A percentile compares a stretch with the other conserved stretches of the same genome.
Evolutionary conservation across 2,113 vertebrate species (phyloP).

Genomic region (Leucopsar rothschildi): DNA sequence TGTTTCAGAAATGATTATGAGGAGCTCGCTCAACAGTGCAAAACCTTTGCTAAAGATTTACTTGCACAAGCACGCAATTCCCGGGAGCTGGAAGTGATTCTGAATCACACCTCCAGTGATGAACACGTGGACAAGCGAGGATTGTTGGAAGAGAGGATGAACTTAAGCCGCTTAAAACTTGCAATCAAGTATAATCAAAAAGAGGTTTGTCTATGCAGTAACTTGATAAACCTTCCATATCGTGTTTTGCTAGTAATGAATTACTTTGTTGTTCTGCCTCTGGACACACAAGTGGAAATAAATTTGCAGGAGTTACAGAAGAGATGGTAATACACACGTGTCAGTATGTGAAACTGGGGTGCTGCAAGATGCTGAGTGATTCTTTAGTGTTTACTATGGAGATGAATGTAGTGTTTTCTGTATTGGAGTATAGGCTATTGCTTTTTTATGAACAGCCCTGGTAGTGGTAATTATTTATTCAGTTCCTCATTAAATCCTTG

Average conservation of each 20-base stretch:
- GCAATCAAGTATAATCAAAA: constrained; percentile 99
- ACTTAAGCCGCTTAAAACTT: constrained; percentile 95
- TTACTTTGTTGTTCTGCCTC: neutral
- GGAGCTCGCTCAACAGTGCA: constrained; percentile 94
- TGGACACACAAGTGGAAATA: neutral
- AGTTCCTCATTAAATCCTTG: neutral
- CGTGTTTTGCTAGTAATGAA: neutral
- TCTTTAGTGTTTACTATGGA: neutral
- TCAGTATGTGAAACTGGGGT: neutral
- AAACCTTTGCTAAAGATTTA: constrained; percentile 99
- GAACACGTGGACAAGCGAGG: constrained; percentile 92
- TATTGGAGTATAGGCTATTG: neutral
- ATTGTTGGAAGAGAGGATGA: constrained; percentile 96
- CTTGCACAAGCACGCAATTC: constrained; percentile 98
- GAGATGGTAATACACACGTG: neutral
- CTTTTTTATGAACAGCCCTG: neutral
- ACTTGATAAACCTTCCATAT: neutral
- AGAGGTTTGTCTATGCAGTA: constrained; percentile 78
- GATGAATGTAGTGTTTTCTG: neutral
- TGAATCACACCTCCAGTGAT: constrained; percentile 94
- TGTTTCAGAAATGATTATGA: constrained; percentile 94
- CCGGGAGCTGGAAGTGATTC: constrained; percentile 94
- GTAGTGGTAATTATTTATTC: neutral
- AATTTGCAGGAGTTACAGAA: neutral
- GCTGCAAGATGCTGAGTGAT: neutral